Conservation (phyloP, 2,113 vertebrate species). For the Leucopsar rothschildi region DNA sequence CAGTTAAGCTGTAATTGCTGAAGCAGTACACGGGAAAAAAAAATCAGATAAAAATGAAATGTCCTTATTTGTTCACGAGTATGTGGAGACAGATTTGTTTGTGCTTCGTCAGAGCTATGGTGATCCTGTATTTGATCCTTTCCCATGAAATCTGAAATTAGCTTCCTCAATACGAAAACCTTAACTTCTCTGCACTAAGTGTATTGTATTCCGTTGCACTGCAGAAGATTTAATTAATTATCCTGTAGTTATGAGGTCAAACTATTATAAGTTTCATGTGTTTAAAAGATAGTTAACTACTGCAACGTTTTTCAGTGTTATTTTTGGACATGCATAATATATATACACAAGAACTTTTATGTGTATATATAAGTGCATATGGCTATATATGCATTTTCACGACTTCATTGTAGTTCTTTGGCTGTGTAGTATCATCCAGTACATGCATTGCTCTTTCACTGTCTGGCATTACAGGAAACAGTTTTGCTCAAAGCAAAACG, state of each 20-base stretch:
- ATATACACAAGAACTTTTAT: neutral
- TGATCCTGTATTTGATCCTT: slow-evolving; percentile 75
- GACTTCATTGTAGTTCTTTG: slow-evolving; percentile 71
- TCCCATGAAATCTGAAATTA: slow-evolving; percentile 72
- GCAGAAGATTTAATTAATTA: slow-evolving; percentile 75
- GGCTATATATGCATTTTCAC: slow-evolving; percentile 65
- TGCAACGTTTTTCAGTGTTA: slow-evolving; percentile 73
- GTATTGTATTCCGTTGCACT: slow-evolving; percentile 78
- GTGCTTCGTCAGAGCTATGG: slow-evolving; percentile 80
- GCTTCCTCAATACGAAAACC: slow-evolving; percentile 72
- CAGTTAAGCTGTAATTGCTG: slow-evolving; percentile 65
- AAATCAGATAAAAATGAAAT: slow-evolving; percentile 24
- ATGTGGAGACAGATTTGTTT: slow-evolving; percentile 71
- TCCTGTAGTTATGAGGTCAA: slow-evolving; percentile 72
- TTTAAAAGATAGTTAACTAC: slow-evolving; percentile 62
- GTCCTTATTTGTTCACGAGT: slow-evolving; percentile 71
- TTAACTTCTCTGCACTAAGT: slow-evolving; percentile 80
- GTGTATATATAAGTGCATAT: slow-evolving; percentile 71
- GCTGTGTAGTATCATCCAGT: slow-evolving; percentile 72
- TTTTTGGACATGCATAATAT: slow-evolving; percentile 68
- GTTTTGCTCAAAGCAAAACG: slow-evolving; percentile 71
- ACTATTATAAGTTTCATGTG: slow-evolving; percentile 66
- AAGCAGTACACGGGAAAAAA: slow-evolving; percentile 44
- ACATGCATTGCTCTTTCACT: slow-evolving; percentile 74
- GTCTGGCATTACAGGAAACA: slow-evolving; percentile 73